phyloP scores from a whole-genome alignment of 2,888 invertebrate genomes.

The Sisyra terminalis region DNA sequence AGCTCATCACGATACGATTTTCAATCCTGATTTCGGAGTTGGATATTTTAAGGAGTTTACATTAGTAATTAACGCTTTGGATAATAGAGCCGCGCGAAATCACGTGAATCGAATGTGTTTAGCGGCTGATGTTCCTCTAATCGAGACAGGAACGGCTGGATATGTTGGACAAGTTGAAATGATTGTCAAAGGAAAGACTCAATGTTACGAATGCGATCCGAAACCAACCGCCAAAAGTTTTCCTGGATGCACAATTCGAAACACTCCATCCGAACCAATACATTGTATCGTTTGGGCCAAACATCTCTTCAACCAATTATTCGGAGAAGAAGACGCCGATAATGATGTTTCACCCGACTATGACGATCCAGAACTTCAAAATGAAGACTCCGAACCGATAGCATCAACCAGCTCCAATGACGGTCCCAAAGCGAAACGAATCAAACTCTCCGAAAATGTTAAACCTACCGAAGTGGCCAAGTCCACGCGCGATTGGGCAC shows the following conservation, averaged over 20 bases:
- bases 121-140: conserved; percentile 81
- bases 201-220: conserved; percentile 94
- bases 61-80: conserved; percentile 90
- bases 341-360: conserved; percentile 97
- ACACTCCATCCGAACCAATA: conserved; percentile 97
- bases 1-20: conserved; percentile 76
- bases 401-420: no score
- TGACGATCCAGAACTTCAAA: conserved; percentile 80
- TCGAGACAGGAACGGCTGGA: conserved; percentile 96
- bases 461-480: conserved; percentile 10
- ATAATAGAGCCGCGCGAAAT: conserved; percentile 89
- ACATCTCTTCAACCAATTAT: conserved; percentile 97
- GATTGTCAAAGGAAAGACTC: conserved; percentile 71
- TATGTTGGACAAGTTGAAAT: conserved; percentile 92
- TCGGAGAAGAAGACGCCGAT: conserved; percentile 93
- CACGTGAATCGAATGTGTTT: conserved; percentile 99
- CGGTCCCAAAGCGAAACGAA: no score
- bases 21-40: conserved; percentile 60
- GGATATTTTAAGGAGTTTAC: conserved; percentile 83
- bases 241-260: conserved; percentile 97
- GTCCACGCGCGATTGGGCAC: conserved; percentile 81
- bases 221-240: conserved; percentile 83
- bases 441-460: no score
- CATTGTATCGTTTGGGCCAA: conserved; percentile 99
- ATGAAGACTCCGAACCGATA: no score